Base-by-base conservation (phyloP, 1,140 invertebrate species). In the Zaprionus tsacasi region DNA sequence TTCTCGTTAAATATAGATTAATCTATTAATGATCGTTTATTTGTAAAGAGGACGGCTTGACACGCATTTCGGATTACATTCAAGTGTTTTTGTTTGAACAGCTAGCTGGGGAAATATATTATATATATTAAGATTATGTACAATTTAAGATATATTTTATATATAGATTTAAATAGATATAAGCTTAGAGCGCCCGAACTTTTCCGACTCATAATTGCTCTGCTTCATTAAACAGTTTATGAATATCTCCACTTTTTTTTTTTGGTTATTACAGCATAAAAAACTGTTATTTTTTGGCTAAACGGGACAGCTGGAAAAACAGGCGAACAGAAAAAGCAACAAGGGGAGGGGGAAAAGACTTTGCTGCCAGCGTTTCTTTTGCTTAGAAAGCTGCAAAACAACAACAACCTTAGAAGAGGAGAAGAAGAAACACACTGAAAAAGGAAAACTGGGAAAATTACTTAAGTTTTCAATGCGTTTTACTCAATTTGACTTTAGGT, bases 1-100 rank as follows among this genome's bases (percentile, higher is more conserved):
- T 45, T 56, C n/a, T 36, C 33, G n/a, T 60, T 61, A 73, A 58
- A 77, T 79, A 68, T 69, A 77, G 76, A 76, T 65, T 73, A 40
- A 12, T 86, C 59, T 21, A 21, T 73, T 55, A 73, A 64, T 79
- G 61, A 82, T 79, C 63, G 55, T 59, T 82, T 67, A 55, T 75
- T 83, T 83, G 83, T 88, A 88, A 83, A 88, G 85, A 88, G 83
- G 83, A 88, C 83, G 83, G 83, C 83, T 89, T 89, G 85, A 83
- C 83, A 88, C 75, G 68, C 85, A 81, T 87, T 83, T 65, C 73
- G 60, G 60, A 82, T 76, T 87, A 82, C 64, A 86, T 81, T 79
- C 65, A 70, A 66, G 65, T 71, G 54, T 82, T 70, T 67, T 5
- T 30, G 3, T 30, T 21, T 21, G 21, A 70, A 83, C 80, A 81